Percentiles rank a stretch among this genome's conserved stretches.
Evolutionary conservation across 2,113 vertebrate species (phyloP).

Genomic region (Myotis lucifugus): DNA sequence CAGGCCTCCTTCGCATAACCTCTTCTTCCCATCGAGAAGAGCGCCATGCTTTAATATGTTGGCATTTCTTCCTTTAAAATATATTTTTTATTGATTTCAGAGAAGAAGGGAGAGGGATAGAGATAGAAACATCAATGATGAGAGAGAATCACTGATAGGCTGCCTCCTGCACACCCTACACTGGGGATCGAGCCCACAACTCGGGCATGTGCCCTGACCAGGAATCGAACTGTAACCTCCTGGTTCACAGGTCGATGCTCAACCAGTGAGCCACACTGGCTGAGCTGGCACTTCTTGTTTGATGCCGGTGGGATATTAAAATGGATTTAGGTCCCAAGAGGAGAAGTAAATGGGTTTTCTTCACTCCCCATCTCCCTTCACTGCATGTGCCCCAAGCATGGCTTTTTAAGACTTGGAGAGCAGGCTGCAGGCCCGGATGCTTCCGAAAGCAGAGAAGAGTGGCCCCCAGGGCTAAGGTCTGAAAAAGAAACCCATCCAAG

Average conservation of each 20-base stretch:
- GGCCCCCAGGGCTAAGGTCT: background rate
- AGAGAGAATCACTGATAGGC: too few species aligned
- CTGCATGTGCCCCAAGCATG: background rate
- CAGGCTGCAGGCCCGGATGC: background rate
- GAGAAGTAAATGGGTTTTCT: slow-evolving; percentile 29
- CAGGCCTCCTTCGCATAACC: background rate
- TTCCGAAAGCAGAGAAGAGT: background rate
- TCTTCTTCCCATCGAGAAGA: slow-evolving; percentile 43
- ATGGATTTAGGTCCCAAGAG: background rate
- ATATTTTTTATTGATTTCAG: too few species aligned
- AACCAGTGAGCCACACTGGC: too few species aligned
- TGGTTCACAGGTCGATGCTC: too few species aligned
- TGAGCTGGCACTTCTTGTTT: background rate
- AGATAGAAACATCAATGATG: too few species aligned
- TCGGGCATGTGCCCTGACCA: too few species aligned
- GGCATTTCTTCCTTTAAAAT: background rate
- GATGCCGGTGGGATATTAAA: slow-evolving; percentile 10
- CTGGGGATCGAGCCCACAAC: too few species aligned
- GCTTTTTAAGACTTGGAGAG: background rate
- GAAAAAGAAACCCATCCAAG: background rate
- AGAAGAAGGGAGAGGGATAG: too few species aligned
- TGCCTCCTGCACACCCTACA: too few species aligned
- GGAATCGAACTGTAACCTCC: too few species aligned
- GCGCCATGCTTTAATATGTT: background rate
- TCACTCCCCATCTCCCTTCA: background rate